Percentiles rank a stretch among this genome's conserved stretches.
phyloP scores from a whole-genome alignment of 2,797 vertebrate species.

The Amblyopsis hoosieri region DNA sequence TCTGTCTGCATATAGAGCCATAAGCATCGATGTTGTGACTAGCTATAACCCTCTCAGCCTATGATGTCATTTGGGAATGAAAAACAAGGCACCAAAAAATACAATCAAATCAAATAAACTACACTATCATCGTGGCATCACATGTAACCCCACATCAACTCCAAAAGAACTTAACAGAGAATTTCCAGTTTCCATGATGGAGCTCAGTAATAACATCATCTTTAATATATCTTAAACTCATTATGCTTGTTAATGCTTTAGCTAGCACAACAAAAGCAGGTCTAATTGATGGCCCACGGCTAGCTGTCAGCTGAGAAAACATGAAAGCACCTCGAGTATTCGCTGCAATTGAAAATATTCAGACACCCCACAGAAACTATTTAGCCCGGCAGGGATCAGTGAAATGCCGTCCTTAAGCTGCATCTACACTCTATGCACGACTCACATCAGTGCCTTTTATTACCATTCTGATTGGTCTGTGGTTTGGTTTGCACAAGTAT shows the following conservation, averaged over 20 bases:
- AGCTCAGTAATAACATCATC: slow-evolving; percentile 20
- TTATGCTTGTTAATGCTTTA: slow-evolving; percentile 43
- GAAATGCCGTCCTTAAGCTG: slow-evolving; percentile 42
- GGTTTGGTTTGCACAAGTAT: background rate
- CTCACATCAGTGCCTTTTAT: slow-evolving; percentile 3
- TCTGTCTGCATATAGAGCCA: slow-evolving; percentile 10
- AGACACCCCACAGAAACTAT: slow-evolving; percentile 49
- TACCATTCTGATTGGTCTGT: background rate
- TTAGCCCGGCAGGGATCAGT: slow-evolving; percentile 54
- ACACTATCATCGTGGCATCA: slow-evolving; percentile 1
- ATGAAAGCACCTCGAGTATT: slow-evolving; percentile 57
- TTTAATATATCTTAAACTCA: slow-evolving; percentile 1
- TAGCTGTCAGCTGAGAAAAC: slow-evolving; percentile 70
- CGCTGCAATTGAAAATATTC: slow-evolving; percentile 54
- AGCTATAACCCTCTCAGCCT: background rate
- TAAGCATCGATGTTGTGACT: slow-evolving; percentile 15
- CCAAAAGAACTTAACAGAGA: slow-evolving; percentile 21
- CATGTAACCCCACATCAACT: slow-evolving; percentile 20
- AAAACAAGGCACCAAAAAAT: background rate
- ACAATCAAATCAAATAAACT: background rate
- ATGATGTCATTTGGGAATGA: background rate
- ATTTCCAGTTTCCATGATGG: slow-evolving; percentile 39
- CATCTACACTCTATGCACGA: background rate
- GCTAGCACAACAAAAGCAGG: slow-evolving; percentile 53
- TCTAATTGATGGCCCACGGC: slow-evolving; percentile 61